A percentile compares a stretch with the other conserved stretches of the same genome.
Conservation (phyloP, 2,888 invertebrate species). For the Synergus gifuensis region DNA sequence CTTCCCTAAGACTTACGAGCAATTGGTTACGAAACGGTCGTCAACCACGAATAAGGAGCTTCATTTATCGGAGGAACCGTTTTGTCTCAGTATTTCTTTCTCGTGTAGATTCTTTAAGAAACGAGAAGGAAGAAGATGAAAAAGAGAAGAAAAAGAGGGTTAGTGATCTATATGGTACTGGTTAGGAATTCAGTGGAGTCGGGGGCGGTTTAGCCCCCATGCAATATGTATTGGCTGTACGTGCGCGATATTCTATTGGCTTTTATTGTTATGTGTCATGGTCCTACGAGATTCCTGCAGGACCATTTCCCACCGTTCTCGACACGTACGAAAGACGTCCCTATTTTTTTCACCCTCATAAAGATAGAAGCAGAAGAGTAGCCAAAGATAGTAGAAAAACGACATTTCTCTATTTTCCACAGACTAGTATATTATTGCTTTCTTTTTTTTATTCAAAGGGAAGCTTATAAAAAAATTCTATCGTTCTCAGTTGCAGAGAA, state of each 20-base stretch:
- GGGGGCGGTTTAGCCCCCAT: constrained; percentile 26
- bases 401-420: not conserved
- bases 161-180: constrained; percentile 34
- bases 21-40: constrained; percentile 12
- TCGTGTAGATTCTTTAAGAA: constrained; percentile 36
- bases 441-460: constrained; percentile 11
- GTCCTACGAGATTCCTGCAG: constrained; percentile 22
- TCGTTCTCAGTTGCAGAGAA: constrained; percentile 1
- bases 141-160: not conserved
- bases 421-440: constrained; percentile 12
- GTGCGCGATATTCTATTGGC: constrained; percentile 41
- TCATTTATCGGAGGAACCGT: constrained; percentile 17
- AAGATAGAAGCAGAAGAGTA: not conserved
- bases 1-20: not conserved
- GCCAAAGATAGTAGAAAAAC: constrained; percentile 3
- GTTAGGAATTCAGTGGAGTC: constrained; percentile 31
- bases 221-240: constrained; percentile 40
- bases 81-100: constrained; percentile 36
- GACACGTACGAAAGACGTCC: constrained; percentile 34
- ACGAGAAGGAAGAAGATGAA: not conserved
- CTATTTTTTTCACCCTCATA: constrained; percentile 23
- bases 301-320: constrained; percentile 12
- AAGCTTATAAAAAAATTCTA: constrained; percentile 8
- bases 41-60: not conserved
- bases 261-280: constrained; percentile 34